Evolutionary conservation across 1,140 invertebrate genomes (phyloP).

Genomic region (Drosophila parvula): DNA sequence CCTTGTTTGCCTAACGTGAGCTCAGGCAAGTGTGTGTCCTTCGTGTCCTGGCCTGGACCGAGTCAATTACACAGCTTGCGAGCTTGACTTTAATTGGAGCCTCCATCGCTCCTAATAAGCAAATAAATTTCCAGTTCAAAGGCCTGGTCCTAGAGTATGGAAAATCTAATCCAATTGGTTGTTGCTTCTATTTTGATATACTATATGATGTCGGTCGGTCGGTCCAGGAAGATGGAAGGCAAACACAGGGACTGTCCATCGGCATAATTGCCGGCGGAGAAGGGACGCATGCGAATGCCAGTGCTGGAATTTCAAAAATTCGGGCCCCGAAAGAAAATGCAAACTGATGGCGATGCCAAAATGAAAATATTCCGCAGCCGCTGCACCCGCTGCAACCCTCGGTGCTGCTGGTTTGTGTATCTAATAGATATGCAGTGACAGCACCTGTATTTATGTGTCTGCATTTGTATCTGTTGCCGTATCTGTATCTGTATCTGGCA

Average conservation of each 20-base stretch:
- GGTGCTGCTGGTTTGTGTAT: slow-evolving; percentile 14
- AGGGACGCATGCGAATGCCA: slow-evolving; percentile 5
- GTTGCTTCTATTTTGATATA: slow-evolving; percentile 7
- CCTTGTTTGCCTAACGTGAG: slow-evolving; percentile 7
- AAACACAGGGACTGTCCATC: slow-evolving; percentile 24
- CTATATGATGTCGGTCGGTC: too few species aligned
- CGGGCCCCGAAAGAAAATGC: slow-evolving; percentile 18
- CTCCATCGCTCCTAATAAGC: slow-evolving; percentile 30
- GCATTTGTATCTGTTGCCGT: slow-evolving; percentile 14
- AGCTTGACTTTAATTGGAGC: slow-evolving; percentile 26
- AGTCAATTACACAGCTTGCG: slow-evolving; percentile 30
- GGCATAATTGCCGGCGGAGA: slow-evolving; percentile 32
- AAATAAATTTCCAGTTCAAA: slow-evolving; percentile 29
- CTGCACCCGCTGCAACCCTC: not conserved
- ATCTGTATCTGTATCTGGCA: slow-evolving; percentile 31
- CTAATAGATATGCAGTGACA: slow-evolving; percentile 63
- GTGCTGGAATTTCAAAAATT: not conserved
- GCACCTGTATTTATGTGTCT: slow-evolving; percentile 61
- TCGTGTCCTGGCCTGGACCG: not conserved
- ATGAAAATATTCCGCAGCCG: slow-evolving; percentile 40
- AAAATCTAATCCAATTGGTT: slow-evolving; percentile 25
- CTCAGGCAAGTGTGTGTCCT: not conserved
- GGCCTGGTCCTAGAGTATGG: not conserved
- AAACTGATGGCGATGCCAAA: slow-evolving; percentile 28
- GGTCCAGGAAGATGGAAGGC: slow-evolving; percentile 44